Percentiles rank a stretch among this genome's conserved stretches.
Evolutionary conservation across 92 coral and sea anemone species (phyloP).

Genomic region (Parazoanthus swiftii): DNA sequence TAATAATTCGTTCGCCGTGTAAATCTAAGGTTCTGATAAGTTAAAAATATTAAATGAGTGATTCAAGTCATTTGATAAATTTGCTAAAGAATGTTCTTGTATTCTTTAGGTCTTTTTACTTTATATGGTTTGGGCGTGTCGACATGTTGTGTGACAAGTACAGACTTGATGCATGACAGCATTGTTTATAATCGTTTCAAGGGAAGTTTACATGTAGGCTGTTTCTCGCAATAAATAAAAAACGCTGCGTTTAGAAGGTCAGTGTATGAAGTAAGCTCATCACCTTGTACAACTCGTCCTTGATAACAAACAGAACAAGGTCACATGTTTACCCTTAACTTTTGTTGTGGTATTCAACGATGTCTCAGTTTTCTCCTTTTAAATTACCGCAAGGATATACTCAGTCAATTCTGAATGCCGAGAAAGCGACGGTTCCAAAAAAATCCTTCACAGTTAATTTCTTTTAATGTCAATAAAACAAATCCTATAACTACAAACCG

Average conservation of each 20-base stretch:
- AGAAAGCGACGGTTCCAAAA: not conserved
- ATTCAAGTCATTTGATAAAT: too few species aligned
- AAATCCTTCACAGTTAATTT: not conserved
- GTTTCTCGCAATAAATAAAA: not conserved
- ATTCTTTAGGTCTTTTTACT: too few species aligned
- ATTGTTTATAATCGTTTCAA: not conserved
- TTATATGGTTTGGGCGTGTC: constrained; percentile 14
- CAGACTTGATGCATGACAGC: not conserved
- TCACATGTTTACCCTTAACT: constrained; percentile 4
- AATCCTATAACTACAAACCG: not conserved
- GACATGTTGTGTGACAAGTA: constrained; percentile 1
- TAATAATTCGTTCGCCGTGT: too few species aligned
- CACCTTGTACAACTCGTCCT: not conserved
- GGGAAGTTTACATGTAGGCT: not conserved
- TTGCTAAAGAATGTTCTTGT: too few species aligned
- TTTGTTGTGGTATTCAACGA: not conserved
- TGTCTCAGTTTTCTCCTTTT: not conserved
- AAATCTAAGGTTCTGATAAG: too few species aligned
- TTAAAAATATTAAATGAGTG: too few species aligned
- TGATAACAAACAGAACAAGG: not conserved
- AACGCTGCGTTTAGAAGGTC: not conserved
- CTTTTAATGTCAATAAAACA: not conserved
- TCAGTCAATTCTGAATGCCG: not conserved
- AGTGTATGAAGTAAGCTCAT: not conserved
- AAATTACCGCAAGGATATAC: not conserved